phyloP scores from a whole-genome alignment of 1,140 invertebrate species.

The Eulimnadia texana region DNA sequence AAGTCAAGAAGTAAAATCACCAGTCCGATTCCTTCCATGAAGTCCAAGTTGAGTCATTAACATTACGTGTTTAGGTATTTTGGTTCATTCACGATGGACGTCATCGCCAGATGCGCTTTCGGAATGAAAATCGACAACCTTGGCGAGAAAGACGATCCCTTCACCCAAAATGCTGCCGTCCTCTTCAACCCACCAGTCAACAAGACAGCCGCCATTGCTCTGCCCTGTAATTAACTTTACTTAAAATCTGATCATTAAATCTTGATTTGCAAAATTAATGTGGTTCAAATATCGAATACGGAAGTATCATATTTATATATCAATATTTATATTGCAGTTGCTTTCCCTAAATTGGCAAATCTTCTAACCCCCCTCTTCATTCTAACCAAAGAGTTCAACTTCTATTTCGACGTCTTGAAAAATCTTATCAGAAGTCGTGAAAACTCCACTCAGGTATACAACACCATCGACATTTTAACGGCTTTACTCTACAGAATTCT shows the following conservation, averaged over 20 bases:
- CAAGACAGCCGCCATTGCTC: background rate
- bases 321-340: slow-evolving; percentile 5
- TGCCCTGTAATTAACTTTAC: background rate
- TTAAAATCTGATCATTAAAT: background rate
- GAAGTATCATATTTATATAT: background rate
- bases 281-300: too few relatives aligned
- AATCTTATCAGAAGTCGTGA: background rate
- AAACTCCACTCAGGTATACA: background rate
- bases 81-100: slow-evolving; percentile 30
- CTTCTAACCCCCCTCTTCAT: background rate
- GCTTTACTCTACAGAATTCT: background rate
- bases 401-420: background rate
- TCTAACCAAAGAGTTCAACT: slow-evolving; percentile 4
- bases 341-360: background rate
- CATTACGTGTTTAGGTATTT: slow-evolving; percentile 13
- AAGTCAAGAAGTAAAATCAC: background rate
- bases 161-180: background rate
- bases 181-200: background rate
- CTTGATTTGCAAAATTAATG: background rate
- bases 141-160: slow-evolving; percentile 2
- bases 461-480: background rate
- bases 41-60: background rate
- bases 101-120: slow-evolving; percentile 31
- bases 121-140: slow-evolving; percentile 24
- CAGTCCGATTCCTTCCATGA: background rate